Conservation (phyloP, 2,888 invertebrate genomes). For the Tricholauxania praeusta region DNA sequence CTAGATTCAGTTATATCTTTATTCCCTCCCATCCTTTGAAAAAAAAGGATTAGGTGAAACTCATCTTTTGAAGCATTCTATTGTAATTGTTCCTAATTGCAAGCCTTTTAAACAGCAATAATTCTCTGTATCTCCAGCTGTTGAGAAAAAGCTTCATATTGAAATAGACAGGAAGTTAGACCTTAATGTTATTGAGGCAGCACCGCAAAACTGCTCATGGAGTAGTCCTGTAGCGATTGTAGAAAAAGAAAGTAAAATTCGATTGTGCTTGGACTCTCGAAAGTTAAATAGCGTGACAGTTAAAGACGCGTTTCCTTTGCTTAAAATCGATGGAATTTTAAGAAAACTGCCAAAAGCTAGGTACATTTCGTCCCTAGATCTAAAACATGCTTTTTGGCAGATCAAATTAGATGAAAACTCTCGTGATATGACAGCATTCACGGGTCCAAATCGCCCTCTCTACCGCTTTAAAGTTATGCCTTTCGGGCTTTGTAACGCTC, state of each 20-base stretch:
- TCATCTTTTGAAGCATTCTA: constrained; percentile 33
- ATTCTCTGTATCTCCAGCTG: constrained; percentile 39
- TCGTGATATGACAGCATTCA: constrained; percentile 41
- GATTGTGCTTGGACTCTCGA: constrained; percentile 53
- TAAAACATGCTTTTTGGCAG: constrained; percentile 41
- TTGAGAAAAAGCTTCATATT: constrained; percentile 35
- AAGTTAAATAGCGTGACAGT: constrained; percentile 51
- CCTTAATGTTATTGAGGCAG: constrained; percentile 50
- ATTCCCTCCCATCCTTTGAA: constrained; percentile 41
- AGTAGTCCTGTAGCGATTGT: constrained; percentile 52
- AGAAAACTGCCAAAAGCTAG: constrained; percentile 37
- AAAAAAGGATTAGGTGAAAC: constrained; percentile 40
- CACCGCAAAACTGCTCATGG: constrained; percentile 49
- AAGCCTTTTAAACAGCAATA: constrained; percentile 41
- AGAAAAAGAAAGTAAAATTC: constrained; percentile 45
- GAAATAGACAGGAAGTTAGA: constrained; percentile 54
- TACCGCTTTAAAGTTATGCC: constrained; percentile 46
- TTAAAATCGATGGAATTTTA: constrained; percentile 35
- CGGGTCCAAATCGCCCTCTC: constrained; percentile 42
- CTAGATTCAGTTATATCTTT: constrained; percentile 22
- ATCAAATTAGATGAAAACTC: constrained; percentile 34
- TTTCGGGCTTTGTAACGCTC: constrained; percentile 40
- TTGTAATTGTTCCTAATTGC: constrained; percentile 34
- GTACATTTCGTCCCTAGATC: constrained; percentile 40
- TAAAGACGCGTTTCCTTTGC: constrained; percentile 36